Conservation (phyloP, 2,888 invertebrate species). For the Cosmopolites sordidus region DNA sequence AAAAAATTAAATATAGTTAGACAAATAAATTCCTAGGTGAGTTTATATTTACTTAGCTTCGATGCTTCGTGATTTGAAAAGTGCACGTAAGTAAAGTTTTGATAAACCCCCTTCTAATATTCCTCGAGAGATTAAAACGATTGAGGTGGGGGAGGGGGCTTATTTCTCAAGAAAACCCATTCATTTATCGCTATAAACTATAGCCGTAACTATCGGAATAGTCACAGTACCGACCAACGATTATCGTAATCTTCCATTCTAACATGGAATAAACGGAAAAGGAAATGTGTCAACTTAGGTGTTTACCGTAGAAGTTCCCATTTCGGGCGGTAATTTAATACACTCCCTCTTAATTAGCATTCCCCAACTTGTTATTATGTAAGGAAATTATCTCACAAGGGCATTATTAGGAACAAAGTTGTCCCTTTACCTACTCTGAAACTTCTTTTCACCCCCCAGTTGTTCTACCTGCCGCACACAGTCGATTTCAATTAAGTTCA, state of each 20-base stretch:
- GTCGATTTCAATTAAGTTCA: conserved; percentile 5
- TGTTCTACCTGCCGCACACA: background rate
- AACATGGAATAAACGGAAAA: conserved; percentile 13
- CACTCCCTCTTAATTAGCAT: conserved; percentile 44
- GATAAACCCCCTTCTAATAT: too few relatives aligned
- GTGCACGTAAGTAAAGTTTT: too few relatives aligned
- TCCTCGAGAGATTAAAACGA: too few relatives aligned
- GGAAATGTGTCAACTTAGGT: conserved; percentile 30
- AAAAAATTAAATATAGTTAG: too few relatives aligned
- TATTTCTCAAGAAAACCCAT: too few relatives aligned
- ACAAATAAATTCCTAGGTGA: too few relatives aligned
- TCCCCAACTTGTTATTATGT: conserved; percentile 41
- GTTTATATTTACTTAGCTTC: too few relatives aligned
- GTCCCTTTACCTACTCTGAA: background rate
- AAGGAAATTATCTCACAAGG: conserved; percentile 41
- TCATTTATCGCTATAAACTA: too few relatives aligned
- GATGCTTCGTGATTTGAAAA: too few relatives aligned
- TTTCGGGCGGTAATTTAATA: conserved; percentile 43
- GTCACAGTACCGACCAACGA: conserved; percentile 1
- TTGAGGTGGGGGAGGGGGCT: too few relatives aligned
- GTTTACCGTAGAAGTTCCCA: conserved; percentile 26
- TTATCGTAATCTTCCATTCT: conserved; percentile 16
- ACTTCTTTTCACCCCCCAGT: conserved; percentile 3
- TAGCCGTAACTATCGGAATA: too few relatives aligned
- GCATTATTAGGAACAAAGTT: conserved; percentile 35